phyloP scores from a whole-genome alignment of 2,113 vertebrate species.

The Ivindomyrus marchei region DNA sequence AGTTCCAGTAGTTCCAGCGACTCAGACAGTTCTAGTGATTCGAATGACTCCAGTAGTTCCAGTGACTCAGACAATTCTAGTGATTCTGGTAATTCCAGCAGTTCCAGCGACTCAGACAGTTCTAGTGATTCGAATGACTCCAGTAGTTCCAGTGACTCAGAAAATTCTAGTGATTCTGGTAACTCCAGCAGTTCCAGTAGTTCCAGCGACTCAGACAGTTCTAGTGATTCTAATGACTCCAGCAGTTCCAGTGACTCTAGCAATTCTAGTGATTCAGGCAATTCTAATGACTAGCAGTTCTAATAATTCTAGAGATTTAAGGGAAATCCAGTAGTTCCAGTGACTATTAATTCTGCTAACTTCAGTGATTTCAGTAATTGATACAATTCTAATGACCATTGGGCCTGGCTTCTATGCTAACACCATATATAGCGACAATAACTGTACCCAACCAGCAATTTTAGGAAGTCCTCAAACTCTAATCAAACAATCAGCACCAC shows the following conservation, averaged over 20 bases:
- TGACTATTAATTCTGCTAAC: not conserved
- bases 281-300: not conserved
- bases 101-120: not conserved
- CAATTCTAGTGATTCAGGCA: not conserved
- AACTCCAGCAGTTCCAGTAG: not conserved
- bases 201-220: not conserved
- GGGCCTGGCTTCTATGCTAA: not conserved
- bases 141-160: not conserved
- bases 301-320: not conserved
- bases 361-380: not conserved
- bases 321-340: not conserved
- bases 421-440: not conserved
- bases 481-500: not conserved
- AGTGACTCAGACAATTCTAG: conserved; percentile 9
- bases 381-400: not conserved
- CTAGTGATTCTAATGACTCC: not conserved
- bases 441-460: not conserved
- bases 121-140: conserved; percentile 15
- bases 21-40: conserved; percentile 4
- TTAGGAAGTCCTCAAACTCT: not conserved
- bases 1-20: not conserved
- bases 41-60: not conserved
- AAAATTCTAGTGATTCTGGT: not conserved
- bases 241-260: not conserved
- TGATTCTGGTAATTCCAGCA: not conserved